Percentiles rank a stretch among this genome's conserved stretches.
Evolutionary conservation across 2,797 vertebrate genomes (phyloP).

Genomic region (Gallinago solitaria): DNA sequence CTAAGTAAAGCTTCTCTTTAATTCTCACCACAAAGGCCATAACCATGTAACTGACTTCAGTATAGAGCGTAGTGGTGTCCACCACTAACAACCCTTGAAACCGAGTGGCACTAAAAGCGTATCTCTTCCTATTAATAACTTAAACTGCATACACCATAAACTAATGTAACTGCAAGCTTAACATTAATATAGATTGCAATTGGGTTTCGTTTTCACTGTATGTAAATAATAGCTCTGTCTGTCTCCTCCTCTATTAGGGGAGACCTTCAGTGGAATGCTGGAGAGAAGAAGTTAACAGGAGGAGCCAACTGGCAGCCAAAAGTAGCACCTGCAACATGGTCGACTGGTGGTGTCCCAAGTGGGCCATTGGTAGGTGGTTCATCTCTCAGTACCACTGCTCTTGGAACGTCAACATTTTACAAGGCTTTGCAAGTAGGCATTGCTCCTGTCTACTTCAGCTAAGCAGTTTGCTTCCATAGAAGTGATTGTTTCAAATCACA

Average conservation of each 20-base stretch:
- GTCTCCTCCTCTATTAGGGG: conserved; percentile 74
- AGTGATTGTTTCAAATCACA: neutral
- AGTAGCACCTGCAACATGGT: conserved; percentile 94
- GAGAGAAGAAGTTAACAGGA: conserved; percentile 95
- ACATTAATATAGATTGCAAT: neutral
- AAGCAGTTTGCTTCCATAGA: neutral
- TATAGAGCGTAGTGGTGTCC: neutral
- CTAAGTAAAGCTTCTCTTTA: conserved; percentile 24
- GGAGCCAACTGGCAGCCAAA: conserved; percentile 97
- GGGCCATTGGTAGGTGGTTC: conserved; percentile 84
- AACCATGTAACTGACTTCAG: conserved; percentile 21
- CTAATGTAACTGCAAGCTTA: conserved; percentile 13
- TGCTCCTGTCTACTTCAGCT: neutral
- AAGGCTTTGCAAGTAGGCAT: neutral
- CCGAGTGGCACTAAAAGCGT: neutral
- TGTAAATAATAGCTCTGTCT: neutral
- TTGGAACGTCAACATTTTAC: neutral
- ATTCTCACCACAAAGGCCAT: conserved; percentile 39
- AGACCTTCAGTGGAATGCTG: conserved; percentile 89
- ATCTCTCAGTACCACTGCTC: neutral
- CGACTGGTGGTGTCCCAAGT: conserved; percentile 80
- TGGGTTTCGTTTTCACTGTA: neutral
- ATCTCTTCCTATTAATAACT: neutral
- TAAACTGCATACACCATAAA: conserved; percentile 12
- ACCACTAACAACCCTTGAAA: conserved; percentile 29